phyloP scores from a whole-genome alignment of 2,113 vertebrate species.

The Sturnira hondurensis region DNA sequence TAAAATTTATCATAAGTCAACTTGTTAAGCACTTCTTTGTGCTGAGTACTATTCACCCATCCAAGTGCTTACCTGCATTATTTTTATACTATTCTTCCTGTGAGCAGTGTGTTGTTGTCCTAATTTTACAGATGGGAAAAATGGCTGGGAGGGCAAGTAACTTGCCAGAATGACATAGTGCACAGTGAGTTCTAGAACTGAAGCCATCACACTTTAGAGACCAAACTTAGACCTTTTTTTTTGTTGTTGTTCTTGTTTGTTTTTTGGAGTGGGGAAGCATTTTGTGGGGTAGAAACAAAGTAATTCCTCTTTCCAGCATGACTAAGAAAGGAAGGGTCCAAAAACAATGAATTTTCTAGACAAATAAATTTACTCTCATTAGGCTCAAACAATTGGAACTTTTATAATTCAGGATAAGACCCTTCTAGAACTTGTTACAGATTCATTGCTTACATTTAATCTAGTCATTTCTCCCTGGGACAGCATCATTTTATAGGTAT shows the following conservation, averaged over 20 bases:
- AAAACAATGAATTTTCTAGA: neutral
- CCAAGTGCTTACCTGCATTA: neutral
- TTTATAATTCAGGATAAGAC: neutral
- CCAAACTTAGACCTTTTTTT: neutral
- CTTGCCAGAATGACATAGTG: neutral
- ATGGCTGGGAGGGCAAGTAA: neutral
- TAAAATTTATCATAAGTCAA: neutral
- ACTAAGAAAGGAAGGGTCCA: neutral
- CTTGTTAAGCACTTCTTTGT: neutral
- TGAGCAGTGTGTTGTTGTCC: neutral
- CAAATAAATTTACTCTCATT: neutral
- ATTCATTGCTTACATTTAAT: neutral
- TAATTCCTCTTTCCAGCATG: neutral
- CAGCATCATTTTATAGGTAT: neutral
- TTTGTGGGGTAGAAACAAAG: neutral
- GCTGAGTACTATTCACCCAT: neutral
- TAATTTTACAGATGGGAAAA: neutral
- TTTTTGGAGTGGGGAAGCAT: neutral
- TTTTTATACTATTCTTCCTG: neutral
- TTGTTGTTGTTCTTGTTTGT: neutral
- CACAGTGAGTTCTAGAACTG: neutral
- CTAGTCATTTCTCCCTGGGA: neutral
- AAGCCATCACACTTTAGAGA: neutral
- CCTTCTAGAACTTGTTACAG: neutral
- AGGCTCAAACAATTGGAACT: neutral